Evolutionary conservation across 2,888 invertebrate species (phyloP).

Genomic region (Argyra leucocephala): DNA sequence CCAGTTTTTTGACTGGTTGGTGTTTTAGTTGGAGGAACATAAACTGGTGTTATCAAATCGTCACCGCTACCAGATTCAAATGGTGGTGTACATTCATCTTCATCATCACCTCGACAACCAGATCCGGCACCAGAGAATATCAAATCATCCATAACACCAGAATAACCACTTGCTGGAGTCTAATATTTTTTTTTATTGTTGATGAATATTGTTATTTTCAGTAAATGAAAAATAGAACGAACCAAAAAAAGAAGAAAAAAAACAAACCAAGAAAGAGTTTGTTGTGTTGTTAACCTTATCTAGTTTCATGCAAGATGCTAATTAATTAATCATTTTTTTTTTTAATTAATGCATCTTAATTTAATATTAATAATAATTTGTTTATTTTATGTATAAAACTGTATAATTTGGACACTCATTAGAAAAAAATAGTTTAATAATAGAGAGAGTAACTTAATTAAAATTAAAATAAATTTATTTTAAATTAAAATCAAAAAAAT

Average conservation of each 20-base stretch:
- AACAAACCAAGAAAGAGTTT: background rate
- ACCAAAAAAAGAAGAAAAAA: background rate
- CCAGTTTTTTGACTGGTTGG: constrained; percentile 47
- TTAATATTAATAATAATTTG: background rate
- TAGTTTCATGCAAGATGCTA: background rate
- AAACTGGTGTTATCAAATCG: constrained; percentile 86
- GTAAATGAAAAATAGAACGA: background rate
- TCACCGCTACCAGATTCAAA: constrained; percentile 79
- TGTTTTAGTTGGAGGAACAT: constrained; percentile 70
- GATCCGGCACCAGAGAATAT: constrained; percentile 88
- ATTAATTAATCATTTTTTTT: background rate
- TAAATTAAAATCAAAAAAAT: background rate
- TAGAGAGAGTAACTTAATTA: background rate
- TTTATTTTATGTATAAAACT: background rate
- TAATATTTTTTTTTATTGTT: constrained; percentile 33
- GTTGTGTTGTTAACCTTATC: background rate
- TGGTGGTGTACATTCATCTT: constrained; percentile 80
- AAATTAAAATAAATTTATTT: background rate
- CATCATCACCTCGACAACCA: constrained; percentile 83
- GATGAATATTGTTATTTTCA: background rate
- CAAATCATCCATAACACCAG: constrained; percentile 72
- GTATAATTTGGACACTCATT: background rate
- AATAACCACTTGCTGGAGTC: constrained; percentile 77
- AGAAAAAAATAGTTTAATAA: background rate
- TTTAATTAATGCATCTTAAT: constrained; percentile 1